phyloP scores from a whole-genome alignment of 2,888 invertebrate genomes.

The Leistus spinibarbis region DNA sequence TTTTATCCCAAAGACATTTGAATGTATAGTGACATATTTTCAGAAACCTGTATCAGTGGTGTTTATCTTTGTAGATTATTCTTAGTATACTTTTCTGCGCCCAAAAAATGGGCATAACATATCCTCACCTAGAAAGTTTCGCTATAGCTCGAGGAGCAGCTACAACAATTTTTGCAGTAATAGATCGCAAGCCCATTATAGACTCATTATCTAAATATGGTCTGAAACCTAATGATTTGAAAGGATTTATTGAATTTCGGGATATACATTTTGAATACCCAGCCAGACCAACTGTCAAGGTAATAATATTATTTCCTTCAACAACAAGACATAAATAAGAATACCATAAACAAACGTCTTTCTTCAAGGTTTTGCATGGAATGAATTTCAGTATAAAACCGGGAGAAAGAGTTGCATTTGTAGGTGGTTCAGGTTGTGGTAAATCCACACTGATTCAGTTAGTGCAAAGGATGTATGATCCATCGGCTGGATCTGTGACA shows the following conservation, averaged over 20 bases:
- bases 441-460: constrained; percentile 83
- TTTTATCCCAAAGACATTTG: too few relatives aligned
- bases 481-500: constrained; percentile 61
- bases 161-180: constrained; percentile 71
- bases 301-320: too few relatives aligned
- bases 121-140: constrained; percentile 78
- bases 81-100: constrained; percentile 81
- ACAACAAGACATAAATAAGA: too few relatives aligned
- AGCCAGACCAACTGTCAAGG: constrained; percentile 72
- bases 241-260: constrained; percentile 71
- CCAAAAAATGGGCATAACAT: constrained; percentile 76
- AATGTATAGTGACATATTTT: too few relatives aligned
- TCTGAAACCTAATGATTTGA: constrained; percentile 59
- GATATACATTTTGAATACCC: constrained; percentile 79
- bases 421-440: constrained; percentile 79
- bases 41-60: too few relatives aligned
- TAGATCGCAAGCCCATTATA: constrained; percentile 74
- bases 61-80: constrained; percentile 75
- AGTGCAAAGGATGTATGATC: constrained; percentile 76
- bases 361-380: constrained; percentile 69
- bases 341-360: neutral
- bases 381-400: constrained; percentile 65
- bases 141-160: constrained; percentile 75
- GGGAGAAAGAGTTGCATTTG: constrained; percentile 74
- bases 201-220: constrained; percentile 73